Evolutionary conservation across 2,113 vertebrate genomes (phyloP), one percentile per base, ranked within the genome.

Genomic region (Myrmecobius fasciatus): DNA sequence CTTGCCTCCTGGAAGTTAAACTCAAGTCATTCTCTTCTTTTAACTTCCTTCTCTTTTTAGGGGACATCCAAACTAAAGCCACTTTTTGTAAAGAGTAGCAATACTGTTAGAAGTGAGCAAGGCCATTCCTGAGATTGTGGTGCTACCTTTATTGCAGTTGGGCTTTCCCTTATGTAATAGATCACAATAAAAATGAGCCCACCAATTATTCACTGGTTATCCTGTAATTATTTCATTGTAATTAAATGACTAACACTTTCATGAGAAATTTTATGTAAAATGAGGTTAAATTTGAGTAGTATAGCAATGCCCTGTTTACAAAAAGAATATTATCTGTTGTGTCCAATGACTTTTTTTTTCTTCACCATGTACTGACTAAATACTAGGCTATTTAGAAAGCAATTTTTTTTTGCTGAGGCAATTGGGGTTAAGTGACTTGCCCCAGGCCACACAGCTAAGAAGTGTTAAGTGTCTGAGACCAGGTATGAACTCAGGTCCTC

Each of bases 101-200:
- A 2, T 9, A 54, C 53, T 54, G 53, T 54, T 25, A 54, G 25
- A 8, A 5, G 25, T 54, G 53, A 26, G 26, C 3, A 67, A 67
- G 4, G 36, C 6, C 67, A 75, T 75, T 75, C 67, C 67, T n/a
- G 67, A 75, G 17, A 36, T 22, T 36, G 20, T n/a, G 67, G 6
- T 17, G n/a, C 17, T 75, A n/a, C 67, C 36, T 67, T 75, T 75
- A n/a, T n/a, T 75, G 67, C 67, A 75, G 4, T 91, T 92, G 12
- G 94, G 89, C 46, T 97, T 96, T 97, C 95, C 48, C 92, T 95
- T 56, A 93, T 97, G 91, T 92, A 91, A 54, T 49, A 94, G 54
- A 20, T 43, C 90, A 67, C 31, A 24, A 75, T 91, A 95, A 91
- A 96, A 96, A 25, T 89, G 14, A 96, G 94, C 92, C 53, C 11